phyloP scores from a whole-genome alignment of 2,113 vertebrate genomes.

The Fregetta grallaria region DNA sequence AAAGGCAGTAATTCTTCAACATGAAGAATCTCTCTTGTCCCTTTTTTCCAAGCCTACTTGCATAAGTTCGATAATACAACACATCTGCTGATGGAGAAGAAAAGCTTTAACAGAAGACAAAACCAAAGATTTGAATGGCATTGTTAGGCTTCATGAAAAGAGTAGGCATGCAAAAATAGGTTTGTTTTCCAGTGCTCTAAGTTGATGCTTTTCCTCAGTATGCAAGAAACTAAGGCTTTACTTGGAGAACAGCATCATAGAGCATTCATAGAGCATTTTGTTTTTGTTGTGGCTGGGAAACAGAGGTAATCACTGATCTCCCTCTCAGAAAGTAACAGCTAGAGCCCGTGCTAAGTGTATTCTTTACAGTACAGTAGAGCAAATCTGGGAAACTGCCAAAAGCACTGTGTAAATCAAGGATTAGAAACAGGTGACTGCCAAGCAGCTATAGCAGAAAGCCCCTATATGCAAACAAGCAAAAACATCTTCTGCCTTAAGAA shows the following conservation, averaged over 20 bases:
- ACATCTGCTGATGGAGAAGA: background rate
- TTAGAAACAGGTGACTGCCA: background rate
- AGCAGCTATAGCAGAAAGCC: background rate
- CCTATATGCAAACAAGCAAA: background rate
- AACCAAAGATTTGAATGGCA: background rate
- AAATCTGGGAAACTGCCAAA: background rate
- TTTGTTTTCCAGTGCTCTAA: background rate
- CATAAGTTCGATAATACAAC: background rate
- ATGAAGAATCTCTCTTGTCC: background rate
- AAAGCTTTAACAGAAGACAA: background rate
- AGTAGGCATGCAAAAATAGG: background rate
- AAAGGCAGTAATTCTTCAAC: background rate
- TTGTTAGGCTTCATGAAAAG: background rate
- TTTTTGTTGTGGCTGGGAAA: background rate
- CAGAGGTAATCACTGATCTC: background rate
- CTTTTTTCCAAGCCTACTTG: background rate
- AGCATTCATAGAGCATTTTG: background rate
- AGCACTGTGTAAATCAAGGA: background rate
- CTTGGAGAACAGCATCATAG: background rate
- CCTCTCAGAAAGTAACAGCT: background rate
- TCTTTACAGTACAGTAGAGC: background rate
- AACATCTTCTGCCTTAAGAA: background rate
- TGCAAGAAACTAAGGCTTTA: background rate
- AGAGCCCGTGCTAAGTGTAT: background rate
- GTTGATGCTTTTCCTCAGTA: background rate